Evolutionary conservation across 2,888 invertebrate species (phyloP), one percentile per base, ranked within the genome.

Genomic region (Julus scandinavius): DNA sequence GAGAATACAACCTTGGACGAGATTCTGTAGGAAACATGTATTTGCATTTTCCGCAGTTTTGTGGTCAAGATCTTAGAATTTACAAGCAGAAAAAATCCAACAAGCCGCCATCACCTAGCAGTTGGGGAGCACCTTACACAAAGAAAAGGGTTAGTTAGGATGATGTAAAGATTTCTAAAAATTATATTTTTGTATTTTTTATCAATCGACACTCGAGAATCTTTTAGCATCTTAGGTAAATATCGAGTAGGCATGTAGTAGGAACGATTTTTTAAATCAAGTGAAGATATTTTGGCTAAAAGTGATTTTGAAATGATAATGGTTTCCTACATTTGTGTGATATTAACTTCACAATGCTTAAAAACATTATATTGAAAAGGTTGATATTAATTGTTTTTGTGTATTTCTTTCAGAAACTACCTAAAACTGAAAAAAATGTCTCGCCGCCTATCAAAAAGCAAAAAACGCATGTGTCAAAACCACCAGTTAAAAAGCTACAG

Each of bases 11-110:
- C 87, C 91, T 94, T 58, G 94, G 94, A 7, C 91, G 91, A 1
- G 94, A 94, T 91, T 92, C 92, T 58, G 91, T 93, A 7, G 94
- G 94, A 29, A 92, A 93, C 89, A 92, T 92, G 89, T 94, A 94
- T 90, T 91, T 94, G 89, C 94, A 94, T 91, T 93, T 94, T 90
- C 94, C 94, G 41, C 93, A 94, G 90, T 94, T 94, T 90, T 92
- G 93, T 90, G 93, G 93, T 1, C 93, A 92, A 49, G 93, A 94
- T 91, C 91, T 94, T 1, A 91, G 94, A 54, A 92, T 94, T 58
- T 94, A 94, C 90, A 92, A 92, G 83, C 93, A 93, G 29, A 80
- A n/a, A 80, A 72, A 72, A 17, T 41, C 20, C 80, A 87, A 38
- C 20, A 50, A 41, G 83, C 87, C 80, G 17, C 87, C 87, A 49